Conservation (phyloP, 2,888 invertebrate genomes). For the Nomada lathburiana region DNA sequence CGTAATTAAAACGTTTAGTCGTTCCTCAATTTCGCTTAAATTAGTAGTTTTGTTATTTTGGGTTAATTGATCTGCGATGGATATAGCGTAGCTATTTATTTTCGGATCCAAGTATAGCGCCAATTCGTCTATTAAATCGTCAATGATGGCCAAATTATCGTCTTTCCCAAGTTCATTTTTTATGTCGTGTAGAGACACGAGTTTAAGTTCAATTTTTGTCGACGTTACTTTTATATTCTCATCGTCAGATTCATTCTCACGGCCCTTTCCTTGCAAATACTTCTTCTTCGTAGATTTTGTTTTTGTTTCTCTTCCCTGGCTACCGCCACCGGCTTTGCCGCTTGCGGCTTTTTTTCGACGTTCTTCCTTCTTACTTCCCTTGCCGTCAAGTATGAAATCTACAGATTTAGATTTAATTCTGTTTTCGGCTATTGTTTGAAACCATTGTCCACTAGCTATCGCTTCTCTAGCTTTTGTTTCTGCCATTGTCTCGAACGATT, state of each 20-base stretch:
- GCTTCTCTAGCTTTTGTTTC: constrained; percentile 88
- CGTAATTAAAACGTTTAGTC: constrained; percentile 90
- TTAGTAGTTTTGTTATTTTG: constrained; percentile 86
- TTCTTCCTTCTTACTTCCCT: constrained; percentile 90
- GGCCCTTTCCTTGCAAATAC: constrained; percentile 86
- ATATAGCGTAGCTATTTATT: constrained; percentile 89
- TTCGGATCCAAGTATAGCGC: constrained; percentile 90
- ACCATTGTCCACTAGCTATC: constrained; percentile 90
- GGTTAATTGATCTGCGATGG: constrained; percentile 90
- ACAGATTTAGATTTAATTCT: constrained; percentile 85
- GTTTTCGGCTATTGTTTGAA: constrained; percentile 89
- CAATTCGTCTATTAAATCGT: constrained; percentile 89
- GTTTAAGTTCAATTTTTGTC: constrained; percentile 86
- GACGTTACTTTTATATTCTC: constrained; percentile 83
- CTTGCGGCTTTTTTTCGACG: constrained; percentile 94
- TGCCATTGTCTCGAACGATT: constrained; percentile 89
- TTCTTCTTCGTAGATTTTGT: constrained; percentile 96
- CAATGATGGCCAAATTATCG: constrained; percentile 87
- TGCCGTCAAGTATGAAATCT: constrained; percentile 73
- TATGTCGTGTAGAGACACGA: constrained; percentile 89
- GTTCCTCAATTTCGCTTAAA: constrained; percentile 87
- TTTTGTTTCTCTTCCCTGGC: constrained; percentile 97
- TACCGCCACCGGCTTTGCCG: constrained; percentile 96
- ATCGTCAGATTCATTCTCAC: constrained; percentile 89
- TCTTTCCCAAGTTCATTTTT: constrained; percentile 86